Base-by-base conservation (phyloP, 1,140 invertebrate species). In the Eumeta japonica region DNA sequence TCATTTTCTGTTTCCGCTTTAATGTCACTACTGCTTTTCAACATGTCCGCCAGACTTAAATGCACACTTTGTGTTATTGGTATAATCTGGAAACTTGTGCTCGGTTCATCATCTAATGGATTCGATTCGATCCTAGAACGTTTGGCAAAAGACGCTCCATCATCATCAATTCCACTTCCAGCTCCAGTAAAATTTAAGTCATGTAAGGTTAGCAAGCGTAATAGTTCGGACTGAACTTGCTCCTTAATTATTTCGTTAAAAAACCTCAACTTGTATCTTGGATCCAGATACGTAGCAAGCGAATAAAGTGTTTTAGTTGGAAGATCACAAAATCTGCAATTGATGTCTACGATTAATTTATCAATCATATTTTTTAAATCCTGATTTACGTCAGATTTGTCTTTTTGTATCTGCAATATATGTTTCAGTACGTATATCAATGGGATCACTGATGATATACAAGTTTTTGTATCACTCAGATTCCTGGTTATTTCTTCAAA, bases 261-360 rank as follows among this genome's bases (percentile, higher is more conserved):
- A 43, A 31, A 44, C n/a, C 39, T 50, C 11, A 41, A 31, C 39
- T 48, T 48, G 16, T 48, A 48, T 16, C 46, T 28, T 20, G 46
- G 46, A 16, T 51, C 40, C 18, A 48, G 29, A 41, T 48, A 48
- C 4, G 42, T 50, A 35, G 48, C 45, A 28, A 53, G 19, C 20
- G 47, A 35, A 37, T 24, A 50, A 11, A 50, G 14, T 30, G 16
- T 37, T 12, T 55, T 45, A 20, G 10, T 29, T 29, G 10, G 13
- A 31, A 48, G 35, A 31, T 48, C 43, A 37, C 29, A 27, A 44
- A 48, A 46, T 43, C 28, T 48, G 12, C 30, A 19, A 45, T 45
- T 41, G 14, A 46, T 38, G 12, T 53, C 35, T 15, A 45, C 30
- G 28, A 51, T 48, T 24, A 44, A 10, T 35, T 39, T 43, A 45